Conservation (phyloP, 2,113 vertebrate genomes). For the Sylvicapra grimmia region DNA sequence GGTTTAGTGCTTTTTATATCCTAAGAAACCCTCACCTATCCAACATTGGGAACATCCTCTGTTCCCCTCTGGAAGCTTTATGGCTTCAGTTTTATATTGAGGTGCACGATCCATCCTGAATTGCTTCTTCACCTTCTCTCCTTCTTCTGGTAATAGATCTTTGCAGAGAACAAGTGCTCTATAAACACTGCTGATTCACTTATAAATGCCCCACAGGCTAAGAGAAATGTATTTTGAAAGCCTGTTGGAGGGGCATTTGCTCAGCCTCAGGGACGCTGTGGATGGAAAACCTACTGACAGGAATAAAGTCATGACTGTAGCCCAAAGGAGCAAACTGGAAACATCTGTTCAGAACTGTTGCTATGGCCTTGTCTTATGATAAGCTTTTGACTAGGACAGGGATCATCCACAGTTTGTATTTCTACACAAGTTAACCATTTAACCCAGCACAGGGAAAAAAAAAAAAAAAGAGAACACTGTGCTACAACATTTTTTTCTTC, state of each 20-base stretch:
- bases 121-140: background rate
- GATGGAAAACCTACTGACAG: background rate
- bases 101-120: background rate
- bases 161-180: background rate
- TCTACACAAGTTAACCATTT: background rate
- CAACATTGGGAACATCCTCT: background rate
- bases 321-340: background rate
- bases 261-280: background rate
- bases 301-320: background rate
- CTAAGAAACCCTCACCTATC: background rate
- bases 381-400: background rate
- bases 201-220: background rate
- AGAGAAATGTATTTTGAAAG: background rate
- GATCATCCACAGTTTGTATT: background rate
- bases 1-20: background rate
- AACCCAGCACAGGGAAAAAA: background rate
- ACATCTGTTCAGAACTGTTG: background rate
- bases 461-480: background rate
- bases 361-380: background rate
- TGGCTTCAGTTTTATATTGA: background rate
- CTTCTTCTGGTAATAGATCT: background rate
- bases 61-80: background rate
- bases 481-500: background rate
- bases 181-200: background rate
- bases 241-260: background rate